Base-by-base conservation (phyloP, 2,888 invertebrate species). In the Palloptera scutellata region DNA sequence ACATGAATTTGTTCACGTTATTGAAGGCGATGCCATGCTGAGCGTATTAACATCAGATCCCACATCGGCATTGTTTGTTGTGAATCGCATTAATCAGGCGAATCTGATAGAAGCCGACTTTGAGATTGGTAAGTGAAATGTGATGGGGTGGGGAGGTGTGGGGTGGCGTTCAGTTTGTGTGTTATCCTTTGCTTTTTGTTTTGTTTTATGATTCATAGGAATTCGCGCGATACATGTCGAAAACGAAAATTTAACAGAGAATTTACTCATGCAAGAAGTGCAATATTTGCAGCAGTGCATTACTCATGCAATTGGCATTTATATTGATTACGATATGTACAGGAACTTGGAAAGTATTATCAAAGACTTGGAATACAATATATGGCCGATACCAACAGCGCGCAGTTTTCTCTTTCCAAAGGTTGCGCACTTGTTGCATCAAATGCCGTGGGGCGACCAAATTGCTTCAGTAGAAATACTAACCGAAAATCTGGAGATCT, bases 401-500 rank as follows among this genome's bases (percentile, higher is more conserved):
- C 79, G 80, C 0, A 60, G 66, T 0, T 73, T 81, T 19, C 67
- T 84, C 1, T 83, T 84, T 59, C 83, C 84, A 1, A 84, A 81
- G 54, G 81, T 82, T 9, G 82, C 83, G 0, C 84, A 84, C 58
- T 72, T 85, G 17, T 70, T 85, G 30, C 81, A 84, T 64, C 83
- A 85, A 71, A 81, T 85, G 83, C 85, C 85, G 0, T 84, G 84
- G 84, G 81, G 81, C 30, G 81, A 83, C 54, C 78, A 80, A 55
- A 81, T 81, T 43, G 82, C 84, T n/a, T 84, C 85, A 0, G 83
- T 85, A 1, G 85, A 85, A 70, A 83, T 85, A 48, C 65, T 82
- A 5, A 80, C 83, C 1, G 82, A 84, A 43, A 81, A 77, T 42
- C 65, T 82, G 53, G 77, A 82, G 48, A 74, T 80, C n/a, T 82